Base-by-base conservation (phyloP, 2,888 invertebrate genomes). In the Andrena hattorfiana region DNA sequence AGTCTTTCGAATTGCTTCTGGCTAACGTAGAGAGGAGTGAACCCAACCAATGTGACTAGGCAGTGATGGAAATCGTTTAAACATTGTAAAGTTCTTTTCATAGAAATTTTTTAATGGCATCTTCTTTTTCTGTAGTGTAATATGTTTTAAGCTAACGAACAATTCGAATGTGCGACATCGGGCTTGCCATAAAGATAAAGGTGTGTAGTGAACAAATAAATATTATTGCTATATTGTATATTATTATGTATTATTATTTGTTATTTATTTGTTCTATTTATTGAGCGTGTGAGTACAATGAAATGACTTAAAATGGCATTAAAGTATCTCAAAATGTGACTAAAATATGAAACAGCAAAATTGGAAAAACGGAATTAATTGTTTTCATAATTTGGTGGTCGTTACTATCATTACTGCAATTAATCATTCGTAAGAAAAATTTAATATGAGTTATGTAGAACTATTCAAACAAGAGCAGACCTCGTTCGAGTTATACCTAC, bases 1-100 rank as follows among this genome's bases (percentile, higher is more conserved):
- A 30, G 23, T 75, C 20, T 35, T 6, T 62, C 35, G 49, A 49
- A 75, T 13, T 26, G 20, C 13, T 74, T 20, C n/a, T 56, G 10
- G 20, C 23, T 10, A 35, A 63, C n/a, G n/a, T 20, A 20, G 2
- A 20, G 20, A 51, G 8, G 20, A 51, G 1, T 20, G 20, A 20
- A n/a, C 51, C 8, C 20, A 8, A 51, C 7, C 20, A 20, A 51
- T 20, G 8, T 8, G 20, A 51, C 51, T 51, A 20, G 20, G 8
- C 20, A 20, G 26, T 3, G 23, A 26, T 26, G 10, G 42, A 5
- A 42, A 16, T 26, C 5, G 8, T 23, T 23, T 26, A 23, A 23
- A 56, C 4, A 20, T 54, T 54, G 54, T 2, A 54, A 20, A 56
- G 1, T 1, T 4, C 10, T 54, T 56, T 56, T 26, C 42, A 42